phyloP scores from a whole-genome alignment of 2,888 invertebrate species.

The Hirtodrosophila cameraria region DNA sequence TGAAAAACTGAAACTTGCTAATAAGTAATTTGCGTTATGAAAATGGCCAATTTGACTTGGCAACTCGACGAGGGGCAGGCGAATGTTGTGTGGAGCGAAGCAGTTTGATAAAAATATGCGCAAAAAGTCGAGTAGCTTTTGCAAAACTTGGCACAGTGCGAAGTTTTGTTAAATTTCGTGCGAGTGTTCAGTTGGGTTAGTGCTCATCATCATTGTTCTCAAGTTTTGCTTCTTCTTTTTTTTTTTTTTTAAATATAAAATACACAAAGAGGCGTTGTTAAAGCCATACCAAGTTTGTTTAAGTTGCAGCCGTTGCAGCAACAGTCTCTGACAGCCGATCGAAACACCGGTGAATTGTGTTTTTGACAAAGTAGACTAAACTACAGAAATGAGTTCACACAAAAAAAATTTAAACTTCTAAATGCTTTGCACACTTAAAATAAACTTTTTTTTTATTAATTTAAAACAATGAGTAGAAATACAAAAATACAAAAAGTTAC shows the following conservation, averaged over 20 bases:
- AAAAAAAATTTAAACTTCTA: constrained; percentile 11
- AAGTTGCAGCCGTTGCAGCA: constrained; percentile 10
- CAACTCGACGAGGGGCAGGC: constrained; percentile 7
- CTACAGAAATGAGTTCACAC: neutral
- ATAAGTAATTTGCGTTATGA: constrained; percentile 67
- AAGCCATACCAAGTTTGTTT: constrained; percentile 16
- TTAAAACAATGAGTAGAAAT: too few relatives aligned
- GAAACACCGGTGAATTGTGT: neutral
- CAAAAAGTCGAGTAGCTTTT: constrained; percentile 2
- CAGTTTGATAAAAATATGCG: too few relatives aligned
- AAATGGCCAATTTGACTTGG: constrained; percentile 65
- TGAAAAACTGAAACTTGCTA: constrained; percentile 48
- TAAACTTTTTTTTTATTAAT: too few relatives aligned
- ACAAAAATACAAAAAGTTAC: too few relatives aligned
- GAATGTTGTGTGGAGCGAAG: too few relatives aligned
- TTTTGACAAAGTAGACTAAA: neutral
- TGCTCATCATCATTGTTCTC: constrained; percentile 30
- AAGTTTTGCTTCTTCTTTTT: constrained; percentile 38
- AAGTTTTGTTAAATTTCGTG: constrained; percentile 37
- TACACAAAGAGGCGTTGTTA: constrained; percentile 12
- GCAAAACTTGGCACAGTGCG: constrained; percentile 18
- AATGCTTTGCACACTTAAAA: too few relatives aligned
- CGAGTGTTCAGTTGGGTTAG: neutral
- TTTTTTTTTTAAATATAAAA: constrained; percentile 17
- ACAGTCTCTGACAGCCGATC: constrained; percentile 5